Base-by-base conservation (phyloP, 2,888 invertebrate genomes). In the Nomada fucata region DNA sequence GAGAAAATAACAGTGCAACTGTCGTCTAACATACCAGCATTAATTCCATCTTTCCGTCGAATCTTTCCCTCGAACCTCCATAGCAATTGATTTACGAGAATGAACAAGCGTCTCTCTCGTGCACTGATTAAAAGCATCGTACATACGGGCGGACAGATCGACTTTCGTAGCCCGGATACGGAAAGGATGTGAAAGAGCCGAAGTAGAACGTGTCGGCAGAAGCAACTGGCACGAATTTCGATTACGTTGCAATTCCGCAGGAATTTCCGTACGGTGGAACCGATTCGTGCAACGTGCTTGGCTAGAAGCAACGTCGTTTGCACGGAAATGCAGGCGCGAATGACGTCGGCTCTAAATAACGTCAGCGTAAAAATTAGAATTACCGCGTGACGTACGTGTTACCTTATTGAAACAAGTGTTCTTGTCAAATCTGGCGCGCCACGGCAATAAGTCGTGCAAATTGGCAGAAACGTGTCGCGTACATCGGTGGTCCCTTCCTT, bases 401-500 rank as follows among this genome's bases (percentile, higher is more conserved):
- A 36, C 63, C 42, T 55, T 84, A 78, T 87, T 85, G 83, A 64
- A 79, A 85, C 88, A 87, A 86, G 78, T 85, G 88, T 85, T 84
- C 53, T 57, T 57, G 47, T 85, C 65, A 74, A 86, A 83, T 80
- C 80, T 76, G 76, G 60, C 69, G 60, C 59, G 67, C 26, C 44
- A 52, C 50, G 65, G 82, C 84, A 82, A 80, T 69, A 55, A 29
- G 50, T 26, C 60, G 29, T 29, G 64, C 68, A 79, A 84, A 86
- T 78, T 73, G 72, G 11, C 44, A 42, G 15, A 26, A 23, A 76
- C 36, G 36, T 61, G 44, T 18, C 9, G 44, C 18, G 3, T 10
- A n/a, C 36, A 18, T 60, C 2, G 7, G 18, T 29, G 7, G 18
- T 29, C 7, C 15, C 36, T 15, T 20, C 5, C 2, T 15, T 20